Conservation (phyloP, 2,888 invertebrate genomes). For the Augochlorella aurata region DNA sequence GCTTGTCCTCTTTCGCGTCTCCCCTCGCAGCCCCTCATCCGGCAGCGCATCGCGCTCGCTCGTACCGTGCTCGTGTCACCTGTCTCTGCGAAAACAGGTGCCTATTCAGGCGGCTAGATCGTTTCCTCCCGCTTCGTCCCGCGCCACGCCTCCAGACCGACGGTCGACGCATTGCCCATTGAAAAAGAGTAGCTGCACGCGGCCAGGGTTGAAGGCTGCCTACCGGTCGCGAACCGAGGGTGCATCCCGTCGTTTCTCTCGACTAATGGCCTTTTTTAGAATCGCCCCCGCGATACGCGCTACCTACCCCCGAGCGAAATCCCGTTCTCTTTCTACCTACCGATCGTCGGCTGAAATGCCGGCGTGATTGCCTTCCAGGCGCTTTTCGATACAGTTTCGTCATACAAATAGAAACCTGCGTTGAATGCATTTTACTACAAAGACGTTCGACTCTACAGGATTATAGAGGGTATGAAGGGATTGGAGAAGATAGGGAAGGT, state of each 20-base stretch:
- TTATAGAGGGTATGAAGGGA: no score
- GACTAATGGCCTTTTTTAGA: conserved; percentile 52
- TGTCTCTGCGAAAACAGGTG: conserved; percentile 74
- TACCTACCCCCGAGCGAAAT: not conserved
- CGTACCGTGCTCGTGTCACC: conserved; percentile 66
- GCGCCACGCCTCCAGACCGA: conserved; percentile 30
- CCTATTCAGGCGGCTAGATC: conserved; percentile 73
- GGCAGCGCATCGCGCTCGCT: not conserved
- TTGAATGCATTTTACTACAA: not conserved
- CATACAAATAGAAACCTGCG: not conserved
- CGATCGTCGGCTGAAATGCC: not conserved
- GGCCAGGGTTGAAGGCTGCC: conserved; percentile 27
- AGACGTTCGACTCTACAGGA: no score
- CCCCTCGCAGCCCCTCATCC: not conserved
- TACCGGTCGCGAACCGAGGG: not conserved
- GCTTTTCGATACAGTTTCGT: not conserved
- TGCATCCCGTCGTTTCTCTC: conserved; percentile 16
- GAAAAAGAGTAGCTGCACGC: conserved; percentile 16
- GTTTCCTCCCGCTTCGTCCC: conserved; percentile 29
- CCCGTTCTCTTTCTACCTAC: not conserved
- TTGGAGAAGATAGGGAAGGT: no score
- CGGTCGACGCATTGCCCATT: conserved; percentile 45
- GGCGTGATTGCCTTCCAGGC: not conserved
- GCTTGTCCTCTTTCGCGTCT: not conserved
- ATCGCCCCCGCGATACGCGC: not conserved